Base-by-base conservation (phyloP, 2,797 vertebrate genomes). In the Thaleichthys pacificus region DNA sequence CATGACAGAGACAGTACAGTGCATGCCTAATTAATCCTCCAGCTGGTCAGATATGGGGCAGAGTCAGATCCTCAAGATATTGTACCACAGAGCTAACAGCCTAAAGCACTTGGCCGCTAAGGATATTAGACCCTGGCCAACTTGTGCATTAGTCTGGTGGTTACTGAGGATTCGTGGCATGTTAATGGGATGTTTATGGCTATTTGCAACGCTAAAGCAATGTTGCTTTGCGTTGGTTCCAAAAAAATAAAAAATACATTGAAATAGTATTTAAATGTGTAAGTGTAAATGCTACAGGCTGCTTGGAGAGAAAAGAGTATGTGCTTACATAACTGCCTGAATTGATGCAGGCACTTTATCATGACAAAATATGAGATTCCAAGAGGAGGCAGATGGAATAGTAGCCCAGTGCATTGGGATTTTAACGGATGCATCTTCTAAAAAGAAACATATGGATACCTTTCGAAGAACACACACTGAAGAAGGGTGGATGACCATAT, bases 381-480 rank as follows among this genome's bases (percentile, higher is more conserved):
- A 66, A 66, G 72, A 30, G 64, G 54, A 75, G 69, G 76, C 70
- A 81, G 72, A 81, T 85, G 76, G 75, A 71, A 80, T 76, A 66
- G 63, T 67, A 77, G 79, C 68, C 68, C 68, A 38, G 61, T 64
- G 62, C 67, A 74, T 78, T 60, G 42, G 63, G 69, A 74, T 38
- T 69, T 75, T 78, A 78, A 68, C 77, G 80, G 81, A 81, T 78
- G 76, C 66, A 76, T 66, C 58, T 57, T 77, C 74, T 71, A 75
- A 84, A 76, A 67, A 66, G 68, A 75, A 70, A 66, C 82, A 83
- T 73, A 82, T 79, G 79, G 69, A 73, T 77, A 68, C 51, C 61
- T 75, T 77, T 65, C 42, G 24, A 78, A 70, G 66, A 71, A 73
- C 66, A 66, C 66, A 54, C 71, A 68, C 42, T 47, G 42, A 47